phyloP scores from a whole-genome alignment of 2,797 vertebrate genomes.

The Intellagama lesueurii region DNA sequence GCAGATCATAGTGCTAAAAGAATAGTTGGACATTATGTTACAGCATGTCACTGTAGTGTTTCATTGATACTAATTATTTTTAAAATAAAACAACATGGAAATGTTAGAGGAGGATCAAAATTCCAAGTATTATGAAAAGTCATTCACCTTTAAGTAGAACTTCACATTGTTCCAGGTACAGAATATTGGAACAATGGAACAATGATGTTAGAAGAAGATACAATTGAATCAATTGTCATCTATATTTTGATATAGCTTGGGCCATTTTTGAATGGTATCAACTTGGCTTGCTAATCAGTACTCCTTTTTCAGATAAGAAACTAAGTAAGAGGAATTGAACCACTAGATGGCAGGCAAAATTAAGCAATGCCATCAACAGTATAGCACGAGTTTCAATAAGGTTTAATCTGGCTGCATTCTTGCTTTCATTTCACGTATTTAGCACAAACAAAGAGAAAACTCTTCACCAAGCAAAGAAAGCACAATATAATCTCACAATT shows the following conservation, averaged over 20 bases:
- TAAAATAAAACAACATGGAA: too few relatives aligned
- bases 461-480: conserved; percentile 4
- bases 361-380: conserved; percentile 8
- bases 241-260: neutral
- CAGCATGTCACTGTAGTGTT: neutral
- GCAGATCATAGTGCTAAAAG: neutral
- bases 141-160: neutral
- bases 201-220: neutral
- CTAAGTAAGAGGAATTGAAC: neutral
- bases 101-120: neutral
- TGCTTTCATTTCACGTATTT: neutral
- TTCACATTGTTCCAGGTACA: neutral
- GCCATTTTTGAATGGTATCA: neutral
- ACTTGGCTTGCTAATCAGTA: neutral
- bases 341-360: conserved; percentile 46
- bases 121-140: neutral
- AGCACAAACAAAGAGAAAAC: conserved; percentile 8
- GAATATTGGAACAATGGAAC: neutral
- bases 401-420: neutral
- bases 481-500: neutral
- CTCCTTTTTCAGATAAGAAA: neutral
- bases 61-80: neutral
- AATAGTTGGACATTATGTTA: neutral
- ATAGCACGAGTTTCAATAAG: neutral
- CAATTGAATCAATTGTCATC: neutral